A percentile compares a stretch with the other conserved stretches of the same genome.
phyloP scores from a whole-genome alignment of 2,888 invertebrate genomes.

The Rutpela maculata region DNA sequence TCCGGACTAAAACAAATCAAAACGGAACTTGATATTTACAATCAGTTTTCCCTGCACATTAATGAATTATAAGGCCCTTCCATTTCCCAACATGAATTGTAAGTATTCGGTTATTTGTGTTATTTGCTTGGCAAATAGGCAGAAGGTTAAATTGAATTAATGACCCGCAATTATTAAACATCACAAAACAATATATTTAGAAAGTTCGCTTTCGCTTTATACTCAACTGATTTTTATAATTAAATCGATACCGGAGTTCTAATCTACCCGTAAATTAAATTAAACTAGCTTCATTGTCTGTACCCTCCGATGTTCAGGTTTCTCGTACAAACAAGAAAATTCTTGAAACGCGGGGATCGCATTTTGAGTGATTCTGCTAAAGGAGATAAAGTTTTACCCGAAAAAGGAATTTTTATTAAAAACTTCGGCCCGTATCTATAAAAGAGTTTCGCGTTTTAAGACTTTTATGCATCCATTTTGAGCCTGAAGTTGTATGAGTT shows the following conservation, averaged over 20 bases:
- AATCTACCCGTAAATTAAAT: slow-evolving; percentile 20
- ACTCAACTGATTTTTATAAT: slow-evolving; percentile 19
- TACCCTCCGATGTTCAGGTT: not conserved
- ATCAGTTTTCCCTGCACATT: not conserved
- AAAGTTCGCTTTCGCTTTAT: slow-evolving; percentile 5
- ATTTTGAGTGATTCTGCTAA: not conserved
- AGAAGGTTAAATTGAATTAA: slow-evolving; percentile 7
- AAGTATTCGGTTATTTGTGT: not conserved
- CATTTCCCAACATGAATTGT: not conserved
- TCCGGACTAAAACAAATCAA: no score
- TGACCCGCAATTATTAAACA: slow-evolving; percentile 11
- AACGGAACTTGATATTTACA: not conserved
- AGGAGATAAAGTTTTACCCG: not conserved
- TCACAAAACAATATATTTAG: slow-evolving; percentile 11
- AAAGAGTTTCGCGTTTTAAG: no score
- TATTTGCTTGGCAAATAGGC: not conserved
- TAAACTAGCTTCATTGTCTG: slow-evolving; percentile 14
- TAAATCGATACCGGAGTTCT: slow-evolving; percentile 10
- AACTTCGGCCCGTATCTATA: not conserved
- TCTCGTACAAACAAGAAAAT: not conserved
- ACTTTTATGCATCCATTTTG: no score
- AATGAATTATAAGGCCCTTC: not conserved
- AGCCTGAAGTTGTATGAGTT: no score
- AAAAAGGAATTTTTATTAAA: slow-evolving; percentile 1
- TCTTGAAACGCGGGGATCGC: not conserved